Conservation (phyloP, 2,797 vertebrate genomes). For the Crypturellus tataupa region DNA sequence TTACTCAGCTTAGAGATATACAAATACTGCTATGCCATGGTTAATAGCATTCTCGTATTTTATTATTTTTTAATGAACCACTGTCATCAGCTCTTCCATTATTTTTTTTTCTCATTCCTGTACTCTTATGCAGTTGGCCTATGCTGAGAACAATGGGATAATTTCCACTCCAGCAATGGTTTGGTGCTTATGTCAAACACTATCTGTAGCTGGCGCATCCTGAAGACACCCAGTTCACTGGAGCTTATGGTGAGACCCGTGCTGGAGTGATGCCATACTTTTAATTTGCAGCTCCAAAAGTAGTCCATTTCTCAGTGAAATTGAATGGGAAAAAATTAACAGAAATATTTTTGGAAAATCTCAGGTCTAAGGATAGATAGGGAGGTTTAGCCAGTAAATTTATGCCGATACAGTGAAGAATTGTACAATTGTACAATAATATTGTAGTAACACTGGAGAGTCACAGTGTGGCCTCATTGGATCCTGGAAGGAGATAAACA, state of each 20-base stretch:
- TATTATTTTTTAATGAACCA: constrained; percentile 6
- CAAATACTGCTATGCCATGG: neutral
- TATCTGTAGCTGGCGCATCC: neutral
- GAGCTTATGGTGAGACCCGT: neutral
- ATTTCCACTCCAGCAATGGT: constrained; percentile 9
- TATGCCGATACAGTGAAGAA: neutral
- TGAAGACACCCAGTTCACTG: neutral
- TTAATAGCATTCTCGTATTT: constrained; percentile 7
- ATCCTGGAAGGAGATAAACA: neutral
- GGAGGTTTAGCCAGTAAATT: neutral
- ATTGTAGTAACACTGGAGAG: neutral
- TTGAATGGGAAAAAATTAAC: neutral
- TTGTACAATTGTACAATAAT: too few relatives aligned
- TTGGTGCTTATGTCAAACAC: accelerated
- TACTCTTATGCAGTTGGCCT: neutral
- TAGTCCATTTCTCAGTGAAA: neutral
- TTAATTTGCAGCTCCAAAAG: neutral
- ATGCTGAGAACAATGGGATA: neutral
- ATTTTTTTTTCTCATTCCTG: neutral
- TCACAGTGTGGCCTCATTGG: too few relatives aligned
- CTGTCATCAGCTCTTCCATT: neutral
- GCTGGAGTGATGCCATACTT: neutral
- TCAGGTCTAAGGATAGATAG: neutral
- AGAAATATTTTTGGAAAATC: neutral
- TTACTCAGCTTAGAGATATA: neutral